phyloP scores from a whole-genome alignment of 92 coral and sea anemone species.

The Palythoa grandis region DNA sequence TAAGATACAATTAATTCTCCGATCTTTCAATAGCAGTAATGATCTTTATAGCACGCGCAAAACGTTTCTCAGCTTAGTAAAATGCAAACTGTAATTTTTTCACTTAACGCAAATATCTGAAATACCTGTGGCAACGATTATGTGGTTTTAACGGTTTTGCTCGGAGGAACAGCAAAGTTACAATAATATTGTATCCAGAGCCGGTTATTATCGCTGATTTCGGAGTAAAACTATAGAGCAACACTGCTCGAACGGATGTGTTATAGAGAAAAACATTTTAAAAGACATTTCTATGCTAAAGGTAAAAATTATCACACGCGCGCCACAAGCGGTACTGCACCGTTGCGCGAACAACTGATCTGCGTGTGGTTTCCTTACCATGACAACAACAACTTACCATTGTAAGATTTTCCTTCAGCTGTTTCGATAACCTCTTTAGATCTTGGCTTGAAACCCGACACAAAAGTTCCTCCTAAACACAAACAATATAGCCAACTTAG shows the following conservation, averaged over 20 bases:
- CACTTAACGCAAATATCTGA: neutral
- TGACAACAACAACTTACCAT: slow-evolving; percentile 47
- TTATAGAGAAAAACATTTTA: too few species aligned
- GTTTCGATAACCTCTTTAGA: slow-evolving; percentile 61
- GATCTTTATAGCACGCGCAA: neutral
- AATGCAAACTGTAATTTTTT: neutral
- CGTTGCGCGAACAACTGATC: neutral
- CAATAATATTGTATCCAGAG: too few species aligned
- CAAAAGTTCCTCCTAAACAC: slow-evolving; percentile 42
- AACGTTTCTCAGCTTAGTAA: neutral
- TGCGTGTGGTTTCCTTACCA: neutral
- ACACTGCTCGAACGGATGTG: too few species aligned
- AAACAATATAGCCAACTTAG: neutral
- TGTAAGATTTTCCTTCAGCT: slow-evolving; percentile 51
- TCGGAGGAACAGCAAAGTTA: too few species aligned
- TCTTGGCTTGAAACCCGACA: slow-evolving; percentile 41
- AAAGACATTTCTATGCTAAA: too few species aligned
- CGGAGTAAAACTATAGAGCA: too few species aligned
- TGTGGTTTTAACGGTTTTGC: too few species aligned
- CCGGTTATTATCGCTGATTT: too few species aligned
- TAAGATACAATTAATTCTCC: neutral
- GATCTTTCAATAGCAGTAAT: neutral
- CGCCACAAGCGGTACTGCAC: neutral
- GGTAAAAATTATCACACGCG: too few species aligned
- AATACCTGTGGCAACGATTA: neutral